A percentile compares a stretch with the other conserved stretches of the same genome.
phyloP scores from a whole-genome alignment of 2,888 invertebrate genomes.

The Diarsia dahlii region DNA sequence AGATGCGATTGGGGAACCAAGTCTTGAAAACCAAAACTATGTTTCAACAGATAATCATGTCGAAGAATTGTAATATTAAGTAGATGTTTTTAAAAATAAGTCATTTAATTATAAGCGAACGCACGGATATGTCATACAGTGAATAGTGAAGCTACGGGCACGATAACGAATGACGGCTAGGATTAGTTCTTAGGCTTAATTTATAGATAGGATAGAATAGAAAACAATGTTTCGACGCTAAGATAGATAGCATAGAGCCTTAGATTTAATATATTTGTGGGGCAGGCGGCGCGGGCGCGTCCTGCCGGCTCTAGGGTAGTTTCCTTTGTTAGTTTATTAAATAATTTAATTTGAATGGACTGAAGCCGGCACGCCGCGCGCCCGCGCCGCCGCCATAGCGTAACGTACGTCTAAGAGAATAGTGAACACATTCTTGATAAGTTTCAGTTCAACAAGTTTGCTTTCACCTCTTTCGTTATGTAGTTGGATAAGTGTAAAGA shows the following conservation, averaged over 20 bases:
- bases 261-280: slow-evolving; percentile 85
- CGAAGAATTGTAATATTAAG: slow-evolving; percentile 87
- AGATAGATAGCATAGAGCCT: slow-evolving; percentile 88
- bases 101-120: slow-evolving; percentile 86
- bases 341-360: slow-evolving; percentile 90
- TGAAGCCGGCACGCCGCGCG: slow-evolving; percentile 82
- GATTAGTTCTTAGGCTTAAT: slow-evolving; percentile 84
- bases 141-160: slow-evolving; percentile 82
- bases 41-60: slow-evolving; percentile 85
- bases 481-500: slow-evolving; percentile 90
- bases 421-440: slow-evolving; percentile 88
- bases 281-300: slow-evolving; percentile 76
- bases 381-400: slow-evolving; percentile 73
- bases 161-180: slow-evolving; percentile 85
- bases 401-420: slow-evolving; percentile 82
- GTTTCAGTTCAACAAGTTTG: slow-evolving; percentile 89
- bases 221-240: slow-evolving; percentile 89
- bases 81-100: slow-evolving; percentile 89
- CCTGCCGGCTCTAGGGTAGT: slow-evolving; percentile 86
- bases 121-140: slow-evolving; percentile 83
- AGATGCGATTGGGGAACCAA: slow-evolving; percentile 84
- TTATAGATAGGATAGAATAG: slow-evolving; percentile 89
- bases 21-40: slow-evolving; percentile 84
- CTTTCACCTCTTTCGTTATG: slow-evolving; percentile 91
- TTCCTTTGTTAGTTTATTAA: slow-evolving; percentile 90